Evolutionary conservation across 2,888 invertebrate genomes (phyloP).

Genomic region (Cephonodes hylas): DNA sequence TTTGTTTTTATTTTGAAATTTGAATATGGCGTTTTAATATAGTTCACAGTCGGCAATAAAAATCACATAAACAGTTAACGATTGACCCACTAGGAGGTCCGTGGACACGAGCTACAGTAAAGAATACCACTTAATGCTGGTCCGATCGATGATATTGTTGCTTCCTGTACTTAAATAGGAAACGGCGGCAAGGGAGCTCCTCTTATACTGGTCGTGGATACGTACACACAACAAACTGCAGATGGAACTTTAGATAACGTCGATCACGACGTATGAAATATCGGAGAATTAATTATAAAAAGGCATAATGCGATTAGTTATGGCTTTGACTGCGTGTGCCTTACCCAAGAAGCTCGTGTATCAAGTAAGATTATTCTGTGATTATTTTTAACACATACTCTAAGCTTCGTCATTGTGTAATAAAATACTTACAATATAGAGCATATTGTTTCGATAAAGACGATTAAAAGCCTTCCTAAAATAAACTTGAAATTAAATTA

Average conservation of each 20-base stretch:
- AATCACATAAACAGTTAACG: slow-evolving; percentile 70
- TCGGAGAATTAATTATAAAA: slow-evolving; percentile 70
- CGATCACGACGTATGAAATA: slow-evolving; percentile 66
- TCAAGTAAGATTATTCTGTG: slow-evolving; percentile 43
- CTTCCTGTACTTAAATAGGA: slow-evolving; percentile 19
- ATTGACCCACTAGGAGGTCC: slow-evolving; percentile 66
- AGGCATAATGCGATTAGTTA: slow-evolving; percentile 70
- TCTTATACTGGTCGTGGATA: background rate
- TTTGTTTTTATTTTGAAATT: slow-evolving; percentile 23
- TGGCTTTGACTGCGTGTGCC: too few relatives aligned
- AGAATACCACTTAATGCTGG: slow-evolving; percentile 36
- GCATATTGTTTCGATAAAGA: background rate
- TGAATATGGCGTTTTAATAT: slow-evolving; percentile 56
- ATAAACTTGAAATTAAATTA: too few relatives aligned
- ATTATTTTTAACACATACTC: slow-evolving; percentile 2
- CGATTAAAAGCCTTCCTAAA: too few relatives aligned
- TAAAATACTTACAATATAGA: background rate
- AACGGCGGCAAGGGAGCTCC: slow-evolving; percentile 29
- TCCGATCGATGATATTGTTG: slow-evolving; percentile 32
- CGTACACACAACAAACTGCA: slow-evolving; percentile 44
- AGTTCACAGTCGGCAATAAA: slow-evolving; percentile 65
- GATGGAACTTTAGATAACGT: slow-evolving; percentile 63
- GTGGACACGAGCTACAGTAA: slow-evolving; percentile 49
- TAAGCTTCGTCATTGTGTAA: background rate
- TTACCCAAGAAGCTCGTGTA: slow-evolving; percentile 60